phyloP scores from a whole-genome alignment of 2,113 vertebrate species.

The Platycercus adscitus region DNA sequence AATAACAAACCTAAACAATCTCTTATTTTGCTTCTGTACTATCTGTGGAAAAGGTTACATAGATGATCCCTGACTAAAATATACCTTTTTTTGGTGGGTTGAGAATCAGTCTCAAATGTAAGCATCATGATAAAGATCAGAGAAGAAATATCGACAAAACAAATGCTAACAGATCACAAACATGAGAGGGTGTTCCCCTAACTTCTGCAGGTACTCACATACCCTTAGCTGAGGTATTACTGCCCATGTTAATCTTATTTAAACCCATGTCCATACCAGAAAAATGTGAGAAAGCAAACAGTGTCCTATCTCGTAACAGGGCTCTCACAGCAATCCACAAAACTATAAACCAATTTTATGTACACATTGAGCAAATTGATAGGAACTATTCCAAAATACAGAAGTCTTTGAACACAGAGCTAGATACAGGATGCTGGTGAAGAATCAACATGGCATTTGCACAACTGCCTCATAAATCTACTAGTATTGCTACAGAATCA shows the following conservation, averaged over 20 bases:
- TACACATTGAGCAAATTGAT: neutral
- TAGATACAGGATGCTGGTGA: neutral
- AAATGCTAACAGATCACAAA: neutral
- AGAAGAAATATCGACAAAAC: neutral
- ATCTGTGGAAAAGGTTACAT: neutral
- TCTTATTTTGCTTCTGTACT: neutral
- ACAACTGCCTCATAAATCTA: neutral
- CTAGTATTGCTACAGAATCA: neutral
- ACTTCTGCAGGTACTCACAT: neutral
- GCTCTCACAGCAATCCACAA: neutral
- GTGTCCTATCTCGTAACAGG: neutral
- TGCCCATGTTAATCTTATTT: neutral
- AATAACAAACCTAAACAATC: neutral
- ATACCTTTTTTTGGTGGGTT: neutral
- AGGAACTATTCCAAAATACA: neutral
- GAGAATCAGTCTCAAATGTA: neutral
- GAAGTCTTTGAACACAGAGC: neutral
- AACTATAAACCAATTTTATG: neutral
- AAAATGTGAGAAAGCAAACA: constrained; percentile 4
- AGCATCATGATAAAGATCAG: neutral
- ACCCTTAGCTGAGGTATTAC: neutral
- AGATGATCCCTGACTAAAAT: neutral
- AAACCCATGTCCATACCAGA: neutral
- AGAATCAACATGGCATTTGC: neutral
- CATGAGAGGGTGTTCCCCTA: neutral